Conservation (phyloP, 2,797 vertebrate species). For the Chelon auratus region DNA sequence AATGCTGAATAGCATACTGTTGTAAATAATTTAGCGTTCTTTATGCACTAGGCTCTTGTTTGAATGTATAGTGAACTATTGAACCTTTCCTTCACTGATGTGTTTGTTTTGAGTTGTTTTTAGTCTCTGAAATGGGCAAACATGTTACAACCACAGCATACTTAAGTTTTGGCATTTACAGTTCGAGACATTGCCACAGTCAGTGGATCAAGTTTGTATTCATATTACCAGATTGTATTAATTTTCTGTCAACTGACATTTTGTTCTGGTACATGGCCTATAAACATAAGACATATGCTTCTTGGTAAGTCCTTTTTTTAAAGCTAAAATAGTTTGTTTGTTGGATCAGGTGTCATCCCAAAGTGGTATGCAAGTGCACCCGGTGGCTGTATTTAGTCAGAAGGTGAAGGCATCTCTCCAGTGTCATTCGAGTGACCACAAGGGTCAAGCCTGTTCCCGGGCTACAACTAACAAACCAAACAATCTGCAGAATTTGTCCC, state of each 20-base stretch:
- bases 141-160: not conserved
- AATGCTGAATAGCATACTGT: conserved; percentile 14
- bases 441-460: conserved; percentile 10
- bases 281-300: conserved; percentile 1
- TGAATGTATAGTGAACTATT: not conserved
- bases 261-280: conserved; percentile 3
- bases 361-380: conserved; percentile 39
- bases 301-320: conserved; percentile 16
- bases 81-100: not conserved
- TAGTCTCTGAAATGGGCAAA: not conserved
- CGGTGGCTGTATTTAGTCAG: conserved; percentile 62
- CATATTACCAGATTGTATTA: not conserved
- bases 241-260: not conserved
- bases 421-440: conserved; percentile 38
- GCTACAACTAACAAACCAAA: conserved; percentile 44
- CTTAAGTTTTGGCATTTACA: not conserved
- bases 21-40: conserved; percentile 32
- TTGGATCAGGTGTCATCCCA: conserved; percentile 52
- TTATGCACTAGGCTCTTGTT: not conserved
- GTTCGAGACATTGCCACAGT: not conserved
- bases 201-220: not conserved
- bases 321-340: conserved; percentile 50
- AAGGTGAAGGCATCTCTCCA: conserved; percentile 53
- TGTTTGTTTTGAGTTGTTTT: not conserved
- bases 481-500: conserved; percentile 36